phyloP scores from a whole-genome alignment of 92 coral and sea anemone genomes.

The Anthopleura xanthogrammica region DNA sequence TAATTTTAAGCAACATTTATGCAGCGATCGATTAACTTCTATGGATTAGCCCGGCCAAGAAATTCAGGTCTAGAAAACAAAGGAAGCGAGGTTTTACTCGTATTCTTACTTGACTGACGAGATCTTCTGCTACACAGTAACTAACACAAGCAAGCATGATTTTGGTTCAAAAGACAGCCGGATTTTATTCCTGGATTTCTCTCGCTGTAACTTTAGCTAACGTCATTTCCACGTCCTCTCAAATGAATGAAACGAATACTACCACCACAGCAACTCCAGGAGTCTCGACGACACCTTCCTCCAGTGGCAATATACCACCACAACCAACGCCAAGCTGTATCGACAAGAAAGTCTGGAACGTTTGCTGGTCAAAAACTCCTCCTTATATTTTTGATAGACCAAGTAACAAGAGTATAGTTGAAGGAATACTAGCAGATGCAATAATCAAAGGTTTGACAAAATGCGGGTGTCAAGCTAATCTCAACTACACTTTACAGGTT shows the following conservation, averaged over 20 bases:
- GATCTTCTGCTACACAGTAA: no score
- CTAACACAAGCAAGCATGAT: background rate
- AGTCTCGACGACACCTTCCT: background rate
- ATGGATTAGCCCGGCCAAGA: no score
- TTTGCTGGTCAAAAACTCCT: conserved; percentile 29
- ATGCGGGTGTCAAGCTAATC: background rate
- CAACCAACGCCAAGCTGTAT: background rate
- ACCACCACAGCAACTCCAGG: background rate
- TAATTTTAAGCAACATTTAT: background rate
- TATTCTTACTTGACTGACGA: no score
- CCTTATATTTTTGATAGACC: conserved; percentile 25
- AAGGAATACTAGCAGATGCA: conserved; percentile 23
- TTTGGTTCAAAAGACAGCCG: background rate
- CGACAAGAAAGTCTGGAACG: conserved; percentile 17
- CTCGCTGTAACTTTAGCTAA: background rate
- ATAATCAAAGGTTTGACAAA: conserved; percentile 1
- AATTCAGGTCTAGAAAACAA: no score
- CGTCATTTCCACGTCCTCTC: background rate
- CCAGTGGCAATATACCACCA: background rate
- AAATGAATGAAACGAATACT: background rate
- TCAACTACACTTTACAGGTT: conserved; percentile 14
- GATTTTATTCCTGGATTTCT: background rate
- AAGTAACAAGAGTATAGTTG: background rate
- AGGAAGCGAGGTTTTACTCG: no score
- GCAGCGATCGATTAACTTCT: background rate